Percentiles rank a stretch among this genome's conserved stretches.
Conservation (phyloP, 2,888 invertebrate species). For the Eilema caniola region DNA sequence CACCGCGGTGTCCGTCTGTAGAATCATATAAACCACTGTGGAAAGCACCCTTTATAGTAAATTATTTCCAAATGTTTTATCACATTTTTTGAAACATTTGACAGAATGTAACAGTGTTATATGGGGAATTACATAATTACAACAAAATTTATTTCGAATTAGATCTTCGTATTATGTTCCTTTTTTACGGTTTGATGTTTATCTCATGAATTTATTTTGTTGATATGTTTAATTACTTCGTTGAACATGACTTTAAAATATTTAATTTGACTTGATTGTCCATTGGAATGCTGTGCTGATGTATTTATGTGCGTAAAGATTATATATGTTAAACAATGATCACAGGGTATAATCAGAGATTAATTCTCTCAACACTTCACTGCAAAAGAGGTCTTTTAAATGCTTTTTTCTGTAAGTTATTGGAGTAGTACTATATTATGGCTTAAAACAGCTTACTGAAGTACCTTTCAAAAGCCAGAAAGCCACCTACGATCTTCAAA, state of each 20-base stretch:
- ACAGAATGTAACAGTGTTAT: constrained; percentile 40
- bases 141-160: constrained; percentile 39
- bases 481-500: too few species aligned
- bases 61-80: constrained; percentile 2
- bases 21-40: not conserved
- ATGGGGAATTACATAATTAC: constrained; percentile 47
- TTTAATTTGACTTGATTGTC: constrained; percentile 9
- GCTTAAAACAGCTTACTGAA: not conserved
- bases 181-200: constrained; percentile 29
- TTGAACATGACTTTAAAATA: constrained; percentile 26
- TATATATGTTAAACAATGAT: not conserved
- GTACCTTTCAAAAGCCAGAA: too few species aligned
- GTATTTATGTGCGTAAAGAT: not conserved
- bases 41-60: not conserved
- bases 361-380: too few species aligned
- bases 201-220: constrained; percentile 41
- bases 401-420: not conserved
- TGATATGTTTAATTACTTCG: constrained; percentile 23
- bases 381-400: not conserved
- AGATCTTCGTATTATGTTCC: constrained; percentile 34
- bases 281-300: not conserved
- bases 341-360: not conserved
- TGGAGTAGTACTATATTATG: not conserved
- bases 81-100: constrained; percentile 35
- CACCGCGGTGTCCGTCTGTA: not conserved